phyloP scores from a whole-genome alignment of 1,140 invertebrate genomes.

The Idris sp. region DNA sequence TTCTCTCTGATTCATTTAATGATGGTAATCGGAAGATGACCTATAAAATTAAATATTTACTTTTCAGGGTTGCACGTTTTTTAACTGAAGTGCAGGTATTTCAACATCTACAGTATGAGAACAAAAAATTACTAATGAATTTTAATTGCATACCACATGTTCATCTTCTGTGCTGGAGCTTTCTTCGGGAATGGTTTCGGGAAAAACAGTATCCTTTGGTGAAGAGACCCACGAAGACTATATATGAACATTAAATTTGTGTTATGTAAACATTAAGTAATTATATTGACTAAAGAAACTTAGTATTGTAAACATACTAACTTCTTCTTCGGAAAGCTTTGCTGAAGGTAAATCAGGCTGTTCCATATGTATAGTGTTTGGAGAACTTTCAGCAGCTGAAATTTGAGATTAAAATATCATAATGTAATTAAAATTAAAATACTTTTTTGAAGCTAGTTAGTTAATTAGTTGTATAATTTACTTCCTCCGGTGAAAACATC shows the following conservation, averaged over 20 bases:
- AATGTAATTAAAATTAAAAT: too few species aligned
- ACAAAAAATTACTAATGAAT: background rate
- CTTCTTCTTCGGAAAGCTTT: constrained; percentile 72
- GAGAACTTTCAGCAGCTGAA: constrained; percentile 80
- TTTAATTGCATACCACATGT: constrained; percentile 83
- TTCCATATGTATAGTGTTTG: constrained; percentile 80
- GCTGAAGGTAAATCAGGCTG: constrained; percentile 66
- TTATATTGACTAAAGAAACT: too few species aligned
- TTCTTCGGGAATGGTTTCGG: constrained; percentile 94
- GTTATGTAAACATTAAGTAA: too few species aligned
- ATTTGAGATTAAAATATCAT: constrained; percentile 31
- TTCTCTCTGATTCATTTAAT: constrained; percentile 82
- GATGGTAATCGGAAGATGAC: constrained; percentile 88
- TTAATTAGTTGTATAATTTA: too few species aligned
- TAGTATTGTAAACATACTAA: too few species aligned
- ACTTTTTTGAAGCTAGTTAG: too few species aligned
- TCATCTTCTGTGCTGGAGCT: constrained; percentile 94
- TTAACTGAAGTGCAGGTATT: too few species aligned
- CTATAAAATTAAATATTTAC: constrained; percentile 71
- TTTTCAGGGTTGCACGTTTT: too few species aligned
- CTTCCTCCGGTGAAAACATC: constrained; percentile 90
- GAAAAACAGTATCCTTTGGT: constrained; percentile 90
- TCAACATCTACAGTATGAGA: too few species aligned
- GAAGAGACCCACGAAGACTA: constrained; percentile 90
- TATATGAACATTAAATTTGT: too few species aligned